Conservation (phyloP, 92 coral and sea anemone genomes). For the Siderastrea radians region DNA sequence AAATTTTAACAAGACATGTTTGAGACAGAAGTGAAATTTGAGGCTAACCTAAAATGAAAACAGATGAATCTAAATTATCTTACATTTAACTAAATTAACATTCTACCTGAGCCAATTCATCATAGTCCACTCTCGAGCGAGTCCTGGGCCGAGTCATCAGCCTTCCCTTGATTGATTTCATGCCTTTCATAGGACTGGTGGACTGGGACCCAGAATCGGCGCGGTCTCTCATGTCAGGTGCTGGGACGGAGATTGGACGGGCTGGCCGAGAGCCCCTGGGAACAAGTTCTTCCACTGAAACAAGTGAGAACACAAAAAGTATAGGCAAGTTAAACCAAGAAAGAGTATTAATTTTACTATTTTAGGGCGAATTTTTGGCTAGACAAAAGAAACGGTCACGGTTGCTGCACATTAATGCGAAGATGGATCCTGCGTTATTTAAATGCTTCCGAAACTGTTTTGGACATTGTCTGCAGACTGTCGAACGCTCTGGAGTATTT, state of each 20-base stretch:
- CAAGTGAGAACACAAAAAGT: neutral
- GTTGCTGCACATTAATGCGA: too few relatives aligned
- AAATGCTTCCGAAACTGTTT: too few relatives aligned
- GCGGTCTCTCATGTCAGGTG: conserved; percentile 73
- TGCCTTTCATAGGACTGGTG: conserved; percentile 70
- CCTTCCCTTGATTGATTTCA: conserved; percentile 80
- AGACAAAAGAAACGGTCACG: too few relatives aligned
- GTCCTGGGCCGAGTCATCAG: conserved; percentile 69
- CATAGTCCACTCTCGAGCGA: conserved; percentile 72
- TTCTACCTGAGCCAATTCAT: conserved; percentile 80
- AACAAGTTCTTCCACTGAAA: conserved; percentile 41
- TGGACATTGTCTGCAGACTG: too few relatives aligned
- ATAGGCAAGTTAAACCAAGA: too few relatives aligned
- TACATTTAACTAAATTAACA: neutral
- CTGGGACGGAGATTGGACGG: conserved; percentile 72
- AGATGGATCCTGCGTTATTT: too few relatives aligned
- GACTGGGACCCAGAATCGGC: conserved; percentile 72
- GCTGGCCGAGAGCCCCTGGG: conserved; percentile 58
- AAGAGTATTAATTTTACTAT: too few relatives aligned
- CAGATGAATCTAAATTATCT: too few relatives aligned
- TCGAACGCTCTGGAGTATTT: too few relatives aligned
- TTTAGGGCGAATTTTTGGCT: too few relatives aligned
- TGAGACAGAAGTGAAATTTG: too few relatives aligned
- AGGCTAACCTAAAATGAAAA: neutral
- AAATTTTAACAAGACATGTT: too few relatives aligned